Evolutionary conservation across 2,113 vertebrate species (phyloP).

Genomic region (Sinocyclocheilus grahami): DNA sequence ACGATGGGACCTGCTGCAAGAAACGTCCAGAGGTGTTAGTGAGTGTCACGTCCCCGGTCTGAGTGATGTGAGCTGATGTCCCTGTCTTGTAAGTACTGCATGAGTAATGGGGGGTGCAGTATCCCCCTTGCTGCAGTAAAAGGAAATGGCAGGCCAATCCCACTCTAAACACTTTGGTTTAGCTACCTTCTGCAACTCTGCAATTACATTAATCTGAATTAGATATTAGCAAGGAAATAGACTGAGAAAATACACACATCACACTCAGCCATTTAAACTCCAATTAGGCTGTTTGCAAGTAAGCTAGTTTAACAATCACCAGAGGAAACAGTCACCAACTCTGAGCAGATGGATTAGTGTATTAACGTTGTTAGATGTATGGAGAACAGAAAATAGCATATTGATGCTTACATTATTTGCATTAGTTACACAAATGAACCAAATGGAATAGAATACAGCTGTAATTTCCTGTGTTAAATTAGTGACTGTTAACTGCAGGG

Average conservation of each 20-base stretch:
- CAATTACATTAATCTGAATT: slow-evolving; percentile 36
- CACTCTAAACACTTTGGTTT: background rate
- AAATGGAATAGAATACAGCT: background rate
- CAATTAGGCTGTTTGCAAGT: background rate
- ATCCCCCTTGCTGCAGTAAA: slow-evolving; percentile 37
- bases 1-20: slow-evolving; percentile 4
- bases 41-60: slow-evolving; percentile 21
- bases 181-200: background rate
- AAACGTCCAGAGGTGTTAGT: background rate
- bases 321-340: background rate
- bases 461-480: background rate
- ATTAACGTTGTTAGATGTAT: background rate
- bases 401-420: background rate
- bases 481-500: background rate
- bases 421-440: background rate
- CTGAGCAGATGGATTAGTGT: background rate
- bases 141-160: slow-evolving; percentile 18
- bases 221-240: slow-evolving; percentile 27
- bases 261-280: background rate
- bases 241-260: slow-evolving; percentile 1
- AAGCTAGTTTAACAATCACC: background rate
- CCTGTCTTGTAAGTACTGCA: slow-evolving; percentile 41
- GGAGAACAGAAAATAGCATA: background rate
- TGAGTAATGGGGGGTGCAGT: slow-evolving; percentile 49
- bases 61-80: slow-evolving; percentile 35